Conservation (phyloP, 2,113 vertebrate species). For the Malaclemys terrapin region DNA sequence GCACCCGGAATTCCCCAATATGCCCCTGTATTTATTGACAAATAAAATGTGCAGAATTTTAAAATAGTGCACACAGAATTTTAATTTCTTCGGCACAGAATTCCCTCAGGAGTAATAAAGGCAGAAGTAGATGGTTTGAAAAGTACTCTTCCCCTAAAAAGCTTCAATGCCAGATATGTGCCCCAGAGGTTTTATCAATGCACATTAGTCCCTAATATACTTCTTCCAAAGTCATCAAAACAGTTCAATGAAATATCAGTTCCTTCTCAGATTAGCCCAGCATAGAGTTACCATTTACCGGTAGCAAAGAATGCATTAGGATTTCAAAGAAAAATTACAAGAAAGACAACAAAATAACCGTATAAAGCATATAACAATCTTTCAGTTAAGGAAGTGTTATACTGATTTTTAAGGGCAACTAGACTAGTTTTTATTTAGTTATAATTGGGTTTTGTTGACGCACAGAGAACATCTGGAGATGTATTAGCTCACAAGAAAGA, state of each 20-base stretch:
- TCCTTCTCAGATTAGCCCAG: not conserved
- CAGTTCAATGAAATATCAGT: conserved; percentile 25
- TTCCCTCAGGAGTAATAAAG: not conserved
- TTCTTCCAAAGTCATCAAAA: conserved; percentile 3
- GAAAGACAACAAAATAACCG: conserved; percentile 12
- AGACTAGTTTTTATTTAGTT: not conserved
- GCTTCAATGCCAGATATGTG: conserved; percentile 36
- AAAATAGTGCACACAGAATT: too few relatives aligned
- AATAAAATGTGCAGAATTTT: too few relatives aligned
- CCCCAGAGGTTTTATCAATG: conserved; percentile 62
- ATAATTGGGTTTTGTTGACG: not conserved
- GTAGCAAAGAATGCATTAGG: conserved; percentile 5
- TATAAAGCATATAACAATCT: accelerated
- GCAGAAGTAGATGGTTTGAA: conserved; percentile 15
- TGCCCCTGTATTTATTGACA: too few relatives aligned
- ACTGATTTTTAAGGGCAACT: not conserved
- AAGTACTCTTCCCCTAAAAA: conserved; percentile 61
- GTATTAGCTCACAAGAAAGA: not conserved
- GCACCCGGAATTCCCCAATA: too few relatives aligned
- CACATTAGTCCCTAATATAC: conserved; percentile 44
- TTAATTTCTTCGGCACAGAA: too few relatives aligned
- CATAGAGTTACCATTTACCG: conserved; percentile 1
- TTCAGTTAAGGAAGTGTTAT: not conserved
- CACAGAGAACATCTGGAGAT: conserved; percentile 7
- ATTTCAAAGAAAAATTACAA: conserved; percentile 25